Base-by-base conservation (phyloP, 2,797 vertebrate species). In the Lepilemur ruficaudatus region DNA sequence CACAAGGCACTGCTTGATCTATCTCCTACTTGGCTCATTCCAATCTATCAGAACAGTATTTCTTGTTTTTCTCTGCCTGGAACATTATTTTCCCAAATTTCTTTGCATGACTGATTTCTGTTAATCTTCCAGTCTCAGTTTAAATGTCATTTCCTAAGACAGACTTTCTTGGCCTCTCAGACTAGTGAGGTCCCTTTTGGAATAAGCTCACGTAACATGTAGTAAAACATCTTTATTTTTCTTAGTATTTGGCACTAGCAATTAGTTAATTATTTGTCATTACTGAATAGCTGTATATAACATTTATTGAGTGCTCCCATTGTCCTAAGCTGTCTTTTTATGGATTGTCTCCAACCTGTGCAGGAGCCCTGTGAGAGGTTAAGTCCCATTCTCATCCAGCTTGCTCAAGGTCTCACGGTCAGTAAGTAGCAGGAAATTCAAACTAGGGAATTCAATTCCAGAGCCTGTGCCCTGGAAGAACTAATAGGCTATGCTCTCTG, bases 171-270 rank as follows among this genome's bases (percentile, higher is more conserved):
- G 81, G 59, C 35, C 61, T 20, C 43, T 79, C 28, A 55, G 80
- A 80, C 35, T 65, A 30, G n/a, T 35, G 17, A 84, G 69, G 69
- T 79, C 41, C 85, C 48, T 90, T 96, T 86, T 52, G 43, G 43
- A 81, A 41, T 85, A 43, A 86, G 65, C 41, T 84, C 52, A 72
- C 7, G 46, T 41, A 89, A 32, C 20, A 41, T 20, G 32, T 72
- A 87, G 92, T 75, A 91, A 52, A 84, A 70, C 43, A 70, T 79
- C 41, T 65, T 72, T 90, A 57, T 93, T 91, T 95, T 70, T 75
- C 85, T 76, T 78, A 50, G 41, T 32, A 79, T 11, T 83, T 69
- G 70, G 50, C 41, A 65, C 8, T 75, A 59, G 59, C 38, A 85
- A 7, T 78, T 93, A 57, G 32, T 63, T 89, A 32, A 50, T 78